These are phyloP conservation scores for Aethina tumida DNA, from an alignment of 1,140 invertebrate species.

Conservation along the genomic window DNA sequence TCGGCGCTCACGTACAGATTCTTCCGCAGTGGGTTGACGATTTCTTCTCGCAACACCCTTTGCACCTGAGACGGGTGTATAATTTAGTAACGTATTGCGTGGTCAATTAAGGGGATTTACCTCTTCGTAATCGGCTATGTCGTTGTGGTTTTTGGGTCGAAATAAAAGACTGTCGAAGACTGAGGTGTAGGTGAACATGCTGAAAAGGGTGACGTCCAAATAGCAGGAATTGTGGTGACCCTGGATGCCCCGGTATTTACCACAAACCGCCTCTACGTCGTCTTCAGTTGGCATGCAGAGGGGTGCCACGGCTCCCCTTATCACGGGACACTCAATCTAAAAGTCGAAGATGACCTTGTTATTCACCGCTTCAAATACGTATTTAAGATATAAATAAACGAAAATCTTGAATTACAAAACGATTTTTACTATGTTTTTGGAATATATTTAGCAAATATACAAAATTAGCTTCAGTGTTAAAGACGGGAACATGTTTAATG, in stretches of 20 bases:
- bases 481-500: too few relatives aligned
- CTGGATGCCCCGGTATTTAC: constrained; percentile 84
- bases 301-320: constrained; percentile 69
- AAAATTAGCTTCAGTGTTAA: too few relatives aligned
- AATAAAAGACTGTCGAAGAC: constrained; percentile 88
- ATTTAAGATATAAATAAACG: too few relatives aligned
- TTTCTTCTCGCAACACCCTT: constrained; percentile 83
- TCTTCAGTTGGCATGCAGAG: constrained; percentile 49
- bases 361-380: too few relatives aligned
- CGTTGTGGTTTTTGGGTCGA: constrained; percentile 56
- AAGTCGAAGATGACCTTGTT: too few relatives aligned
- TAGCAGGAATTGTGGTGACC: constrained; percentile 98
- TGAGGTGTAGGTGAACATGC: constrained; percentile 93
- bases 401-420: too few relatives aligned
- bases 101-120: constrained; percentile 36
- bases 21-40: constrained; percentile 87
- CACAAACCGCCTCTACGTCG: constrained; percentile 56
- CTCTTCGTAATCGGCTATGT: constrained; percentile 76
- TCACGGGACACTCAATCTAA: constrained; percentile 56
- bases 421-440: too few relatives aligned
- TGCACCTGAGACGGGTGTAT: constrained; percentile 43
- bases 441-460: too few relatives aligned
- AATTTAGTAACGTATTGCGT: neutral
- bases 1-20: constrained; percentile 86
- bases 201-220: constrained; percentile 89